phyloP scores from a whole-genome alignment of 2,797 vertebrate species.

The Tadarida brasiliensis region DNA sequence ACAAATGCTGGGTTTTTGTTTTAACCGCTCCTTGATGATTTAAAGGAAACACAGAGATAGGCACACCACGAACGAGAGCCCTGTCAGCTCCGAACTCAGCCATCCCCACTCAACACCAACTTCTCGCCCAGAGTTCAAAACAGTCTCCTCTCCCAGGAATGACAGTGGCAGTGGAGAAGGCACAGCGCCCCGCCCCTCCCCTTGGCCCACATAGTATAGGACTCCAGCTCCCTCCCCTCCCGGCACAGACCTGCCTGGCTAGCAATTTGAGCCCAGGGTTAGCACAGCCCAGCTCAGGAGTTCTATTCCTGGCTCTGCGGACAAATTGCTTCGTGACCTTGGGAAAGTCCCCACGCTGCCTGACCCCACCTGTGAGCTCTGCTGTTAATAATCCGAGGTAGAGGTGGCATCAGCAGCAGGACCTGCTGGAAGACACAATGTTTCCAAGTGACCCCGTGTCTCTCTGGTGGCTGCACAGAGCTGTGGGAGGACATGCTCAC shows the following conservation, averaged over 20 bases:
- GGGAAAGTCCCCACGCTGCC: conserved; percentile 55
- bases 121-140: background rate
- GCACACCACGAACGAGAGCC: background rate
- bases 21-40: background rate
- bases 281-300: conserved; percentile 2
- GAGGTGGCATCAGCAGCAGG: background rate
- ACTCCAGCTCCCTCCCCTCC: background rate
- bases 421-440: background rate
- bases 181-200: background rate
- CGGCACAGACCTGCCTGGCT: conserved; percentile 33
- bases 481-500: background rate
- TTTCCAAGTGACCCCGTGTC: background rate
- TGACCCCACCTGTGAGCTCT: background rate
- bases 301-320: conserved; percentile 74
- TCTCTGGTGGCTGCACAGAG: background rate
- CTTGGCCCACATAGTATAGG: background rate
- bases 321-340: conserved; percentile 61
- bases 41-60: background rate
- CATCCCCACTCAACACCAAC: background rate
- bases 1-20: background rate
- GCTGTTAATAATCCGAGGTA: background rate
- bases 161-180: background rate
- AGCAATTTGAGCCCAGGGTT: background rate
- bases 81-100: background rate
- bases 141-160: background rate